These are phyloP conservation scores for Hermaeophaga mercurialis DNA, from an alignment of 2,888 invertebrate genomes.

Conservation along the genomic window DNA sequence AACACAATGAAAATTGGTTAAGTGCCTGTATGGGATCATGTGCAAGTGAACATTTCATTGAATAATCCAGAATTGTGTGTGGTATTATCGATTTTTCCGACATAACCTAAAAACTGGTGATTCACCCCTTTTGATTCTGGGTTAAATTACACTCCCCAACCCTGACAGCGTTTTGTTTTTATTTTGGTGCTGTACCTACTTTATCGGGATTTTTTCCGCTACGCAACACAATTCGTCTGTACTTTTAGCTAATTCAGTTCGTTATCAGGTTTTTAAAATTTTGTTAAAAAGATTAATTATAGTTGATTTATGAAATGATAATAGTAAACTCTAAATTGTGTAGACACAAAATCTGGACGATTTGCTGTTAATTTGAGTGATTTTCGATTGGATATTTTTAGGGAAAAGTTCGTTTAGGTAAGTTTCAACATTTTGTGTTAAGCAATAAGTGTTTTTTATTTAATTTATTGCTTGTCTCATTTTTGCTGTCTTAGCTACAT, in stretches of 20 bases:
- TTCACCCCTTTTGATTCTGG: conserved; percentile 30
- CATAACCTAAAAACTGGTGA: conserved; percentile 46
- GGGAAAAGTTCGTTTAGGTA: background rate
- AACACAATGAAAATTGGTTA: conserved; percentile 1
- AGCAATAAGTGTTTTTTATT: too few relatives aligned
- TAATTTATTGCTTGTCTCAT: too few relatives aligned
- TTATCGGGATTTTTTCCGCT: background rate
- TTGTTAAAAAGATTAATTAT: conserved; percentile 1
- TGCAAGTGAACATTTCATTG: conserved; percentile 16
- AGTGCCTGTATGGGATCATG: background rate
- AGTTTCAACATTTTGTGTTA: too few relatives aligned
- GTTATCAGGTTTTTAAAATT: conserved; percentile 6
- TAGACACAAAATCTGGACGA: conserved; percentile 8
- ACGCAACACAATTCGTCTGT: background rate
- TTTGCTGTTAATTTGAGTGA: conserved; percentile 2
- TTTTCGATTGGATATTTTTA: background rate
- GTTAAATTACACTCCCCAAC: conserved; percentile 14
- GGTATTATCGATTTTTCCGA: conserved; percentile 46
- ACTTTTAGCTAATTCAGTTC: background rate
- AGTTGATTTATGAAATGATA: conserved; percentile 18
- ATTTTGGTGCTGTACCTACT: conserved; percentile 4
- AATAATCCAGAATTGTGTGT: conserved; percentile 29
- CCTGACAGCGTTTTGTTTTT: conserved; percentile 28
- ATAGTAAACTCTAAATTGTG: too few relatives aligned
- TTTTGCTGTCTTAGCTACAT: too few relatives aligned